Base-by-base conservation (phyloP, 64 coral and sea anemone species). In the Hydrozoanthus tunicans region DNA sequence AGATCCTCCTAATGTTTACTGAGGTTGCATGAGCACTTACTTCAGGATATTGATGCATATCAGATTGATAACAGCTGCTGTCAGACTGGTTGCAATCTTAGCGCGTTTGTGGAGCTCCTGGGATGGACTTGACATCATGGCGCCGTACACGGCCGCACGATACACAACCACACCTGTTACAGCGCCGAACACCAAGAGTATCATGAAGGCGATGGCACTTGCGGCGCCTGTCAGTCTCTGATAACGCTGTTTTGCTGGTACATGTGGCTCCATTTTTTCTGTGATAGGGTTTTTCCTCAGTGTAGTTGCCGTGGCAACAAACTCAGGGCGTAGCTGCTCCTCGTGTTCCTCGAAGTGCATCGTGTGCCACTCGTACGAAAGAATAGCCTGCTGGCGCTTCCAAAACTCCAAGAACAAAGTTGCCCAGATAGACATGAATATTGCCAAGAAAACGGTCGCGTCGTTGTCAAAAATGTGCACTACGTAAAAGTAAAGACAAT, bases 401-500 rank as follows among this genome's bases (percentile, higher is more conserved):
- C 94, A 95, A 43, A 95, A 90, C 25, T 95, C 94, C 11, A 95
- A 57, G 58, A 95, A 95, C 2, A 95, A 73, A 6, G 94, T 90
- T 12, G 94, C 79, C 94, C 94, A 95, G 51, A 95, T 64, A 6
- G 94, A 92, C 81, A 92, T 89, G 55, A 95, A 59, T 14, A 92
- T 78, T 3, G 94, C 94, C 32, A 95, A 58, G 15, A 73, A 86
- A 5, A 95, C 73, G 0, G 94, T 92, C 24, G 73, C 65, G 27
- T 95, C 86, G 79, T 95, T 93, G 79, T 95, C 94, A 90, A 95
- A 95, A 27, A 77, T 92, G 27, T 95, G 89, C 0, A 91, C 91
- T 8, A 95, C 70, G 27, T 77, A 72, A 8, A 89, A 82, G 26
- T 93, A 90, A 20, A 77, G 14, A 65, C 94, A 95, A 23, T 88